These are phyloP conservation scores for Aplysina aerophoba DNA, from an alignment of 37 sponge, comb jelly and placozoan genomes.

Conservation along the genomic window DNA sequence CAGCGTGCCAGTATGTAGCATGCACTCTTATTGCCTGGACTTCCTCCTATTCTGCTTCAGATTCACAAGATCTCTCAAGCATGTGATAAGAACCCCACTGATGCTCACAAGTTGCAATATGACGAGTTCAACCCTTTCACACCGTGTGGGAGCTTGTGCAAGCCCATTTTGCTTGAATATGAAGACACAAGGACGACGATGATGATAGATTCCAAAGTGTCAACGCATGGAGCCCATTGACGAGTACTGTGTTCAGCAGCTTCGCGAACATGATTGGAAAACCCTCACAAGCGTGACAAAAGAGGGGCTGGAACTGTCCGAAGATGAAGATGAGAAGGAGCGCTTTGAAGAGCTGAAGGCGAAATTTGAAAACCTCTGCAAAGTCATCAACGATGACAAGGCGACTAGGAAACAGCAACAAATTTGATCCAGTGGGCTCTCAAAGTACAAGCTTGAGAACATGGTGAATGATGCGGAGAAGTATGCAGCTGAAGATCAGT, in stretches of 20 bases:
- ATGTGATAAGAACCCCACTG: conserved; percentile 90
- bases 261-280: conserved; percentile 97
- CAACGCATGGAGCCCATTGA: conserved; percentile 99
- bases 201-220: no score
- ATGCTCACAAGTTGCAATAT: conserved; percentile 90
- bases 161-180: no score
- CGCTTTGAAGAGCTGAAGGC: conserved; percentile 96
- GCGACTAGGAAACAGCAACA: conserved; percentile 93
- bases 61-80: conserved; percentile 89
- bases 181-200: no score
- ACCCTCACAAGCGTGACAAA: conserved; percentile 95
- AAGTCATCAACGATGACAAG: conserved; percentile 97
- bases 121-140: conserved; percentile 96
- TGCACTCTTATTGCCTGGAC: no score
- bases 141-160: conserved; percentile 83
- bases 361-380: conserved; percentile 93
- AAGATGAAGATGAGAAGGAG: conserved; percentile 99
- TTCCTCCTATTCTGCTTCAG: no score
- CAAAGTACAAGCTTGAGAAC: conserved; percentile 94
- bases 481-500: conserved; percentile 86
- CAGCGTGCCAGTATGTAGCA: no score
- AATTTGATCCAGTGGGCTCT: conserved; percentile 96
- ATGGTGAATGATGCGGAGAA: conserved; percentile 97
- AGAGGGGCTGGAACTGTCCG: conserved; percentile 98
- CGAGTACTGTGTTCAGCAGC: conserved; percentile 95